Base-by-base conservation (phyloP, 1,140 invertebrate genomes). In the Drosophila simulans region DNA sequence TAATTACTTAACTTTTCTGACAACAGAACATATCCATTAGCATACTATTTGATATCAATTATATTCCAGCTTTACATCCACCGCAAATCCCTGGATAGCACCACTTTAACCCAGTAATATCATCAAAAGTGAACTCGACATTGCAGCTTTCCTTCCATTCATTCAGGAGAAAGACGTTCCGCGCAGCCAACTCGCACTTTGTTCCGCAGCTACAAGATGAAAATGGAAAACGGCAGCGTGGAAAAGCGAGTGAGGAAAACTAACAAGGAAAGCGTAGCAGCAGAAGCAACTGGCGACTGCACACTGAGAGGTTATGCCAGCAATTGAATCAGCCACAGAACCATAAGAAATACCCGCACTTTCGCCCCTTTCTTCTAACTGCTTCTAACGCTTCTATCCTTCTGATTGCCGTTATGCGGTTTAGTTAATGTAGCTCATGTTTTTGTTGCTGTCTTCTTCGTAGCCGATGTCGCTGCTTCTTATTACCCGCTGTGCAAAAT, bases 251-350 rank as follows among this genome's bases (percentile, higher is more conserved):
- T 31, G 5, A 17, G n/a, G 40, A 42, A 62, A 63, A 34, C n/a
- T 13, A 40, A 39, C 34, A 45, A 31, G 48, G 3, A 46, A 35
- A 20, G 27, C 15, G n/a, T 11, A 25, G 46, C 7, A 40, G 25
- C 25, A 43, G 13, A 49, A 48, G 35, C 63, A 46, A 57, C 53
- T 71, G 45, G 35, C 64, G 54, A 72, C 17, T 69, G 54, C 69
- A 52, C 48, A 39, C 45, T 52, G 27, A 72, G 55, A 62, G 72
- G 60, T 75, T 66, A 75, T 75, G 60, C 39, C 71, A 54, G 71
- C 71, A 75, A 66, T 76, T 75, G 72, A 75, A 53, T 75, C 20
- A 65, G 53, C 59, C 34, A 43, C 25, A 42, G 43, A 42, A 37
- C 51, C 37, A 31, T 59, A 68, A 60, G 72, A 68, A 77, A 55